These are phyloP conservation scores for Anas bahamensis DNA, from an alignment of 2,797 vertebrate genomes.

Conservation along the genomic window DNA sequence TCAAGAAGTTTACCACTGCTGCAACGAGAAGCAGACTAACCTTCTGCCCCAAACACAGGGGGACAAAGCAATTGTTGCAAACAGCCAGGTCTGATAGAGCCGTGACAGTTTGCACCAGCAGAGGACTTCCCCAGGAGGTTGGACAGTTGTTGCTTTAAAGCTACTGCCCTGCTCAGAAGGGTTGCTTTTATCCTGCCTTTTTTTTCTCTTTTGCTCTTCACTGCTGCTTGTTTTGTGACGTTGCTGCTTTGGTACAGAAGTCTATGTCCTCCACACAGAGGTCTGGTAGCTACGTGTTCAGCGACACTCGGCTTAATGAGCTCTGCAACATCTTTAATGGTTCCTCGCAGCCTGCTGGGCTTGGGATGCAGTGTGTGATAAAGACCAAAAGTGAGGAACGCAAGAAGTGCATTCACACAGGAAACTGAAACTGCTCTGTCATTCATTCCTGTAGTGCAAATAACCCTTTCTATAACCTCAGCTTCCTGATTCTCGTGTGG, in stretches of 20 bases:
- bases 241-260: not conserved
- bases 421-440: slow-evolving; percentile 58
- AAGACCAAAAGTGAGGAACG: slow-evolving; percentile 35
- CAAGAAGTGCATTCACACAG: slow-evolving; percentile 15
- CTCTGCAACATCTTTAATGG: slow-evolving; percentile 28
- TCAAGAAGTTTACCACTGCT: not conserved
- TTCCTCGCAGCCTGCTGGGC: not conserved
- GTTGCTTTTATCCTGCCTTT: not conserved
- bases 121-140: not conserved
- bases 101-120: not conserved
- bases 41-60: not conserved
- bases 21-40: not conserved
- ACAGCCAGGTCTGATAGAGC: not conserved
- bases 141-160: not conserved
- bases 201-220: not conserved
- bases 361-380: slow-evolving; percentile 40
- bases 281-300: not conserved
- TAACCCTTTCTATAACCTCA: slow-evolving; percentile 59
- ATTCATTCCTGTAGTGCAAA: slow-evolving; percentile 66
- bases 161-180: not conserved
- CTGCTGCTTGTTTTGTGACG: not conserved
- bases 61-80: not conserved
- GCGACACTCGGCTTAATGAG: slow-evolving; percentile 30
- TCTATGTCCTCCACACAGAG: not conserved
- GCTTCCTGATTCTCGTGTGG: slow-evolving; percentile 55